A percentile compares a stretch with the other conserved stretches of the same genome.
Conservation (phyloP, 2,797 vertebrate genomes). For the Geranospiza caerulescens region DNA sequence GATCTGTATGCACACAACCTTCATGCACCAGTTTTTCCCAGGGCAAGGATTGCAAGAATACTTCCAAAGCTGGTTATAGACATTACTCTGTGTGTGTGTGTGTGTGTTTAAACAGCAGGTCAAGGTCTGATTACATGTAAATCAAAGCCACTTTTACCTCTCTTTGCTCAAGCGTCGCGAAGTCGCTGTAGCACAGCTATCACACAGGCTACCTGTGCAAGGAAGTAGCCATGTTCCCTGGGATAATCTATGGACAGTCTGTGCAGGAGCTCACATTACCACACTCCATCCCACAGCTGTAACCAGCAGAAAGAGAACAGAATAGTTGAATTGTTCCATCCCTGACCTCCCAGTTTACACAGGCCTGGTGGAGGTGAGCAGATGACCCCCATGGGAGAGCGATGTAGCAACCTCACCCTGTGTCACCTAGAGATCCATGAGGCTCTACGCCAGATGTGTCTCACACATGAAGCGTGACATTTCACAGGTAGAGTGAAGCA, state of each 20-base stretch:
- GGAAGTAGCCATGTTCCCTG: background rate
- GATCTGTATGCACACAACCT: background rate
- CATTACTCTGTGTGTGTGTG: no score
- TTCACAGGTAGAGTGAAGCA: background rate
- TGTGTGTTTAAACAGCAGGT: background rate
- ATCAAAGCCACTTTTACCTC: background rate
- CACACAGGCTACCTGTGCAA: accelerated
- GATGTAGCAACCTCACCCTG: no score
- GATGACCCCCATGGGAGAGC: background rate
- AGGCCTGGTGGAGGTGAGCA: background rate
- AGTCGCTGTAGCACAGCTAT: background rate
- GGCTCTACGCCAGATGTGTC: background rate
- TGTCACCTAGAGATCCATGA: background rate
- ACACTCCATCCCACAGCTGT: background rate
- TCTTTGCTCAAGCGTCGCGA: background rate
- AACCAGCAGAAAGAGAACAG: background rate
- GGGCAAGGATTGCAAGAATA: background rate
- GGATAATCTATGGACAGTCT: no score
- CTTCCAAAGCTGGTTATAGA: background rate
- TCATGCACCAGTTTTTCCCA: background rate
- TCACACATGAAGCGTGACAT: background rate
- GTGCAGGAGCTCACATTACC: background rate
- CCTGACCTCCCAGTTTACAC: background rate
- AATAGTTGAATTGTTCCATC: background rate
- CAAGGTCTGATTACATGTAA: background rate